Base-by-base conservation (phyloP, 2,888 invertebrate species). In the Teleiodes luculella region DNA sequence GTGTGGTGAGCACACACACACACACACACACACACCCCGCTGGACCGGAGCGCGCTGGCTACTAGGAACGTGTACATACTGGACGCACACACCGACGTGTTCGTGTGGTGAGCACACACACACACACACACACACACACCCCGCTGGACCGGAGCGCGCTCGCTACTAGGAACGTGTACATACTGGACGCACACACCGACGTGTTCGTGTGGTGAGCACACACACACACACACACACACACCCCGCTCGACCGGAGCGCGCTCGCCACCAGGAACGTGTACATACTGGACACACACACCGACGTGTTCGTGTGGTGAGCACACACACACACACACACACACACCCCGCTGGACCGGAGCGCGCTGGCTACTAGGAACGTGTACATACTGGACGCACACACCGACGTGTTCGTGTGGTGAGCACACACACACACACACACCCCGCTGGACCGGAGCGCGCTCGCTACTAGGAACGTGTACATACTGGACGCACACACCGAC, bases 281-380 rank as follows among this genome's bases (percentile, higher is more conserved):
- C 84, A 96, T 99, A 72, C 91, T 99, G 54, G 99, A 99, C 84
- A 98, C 97, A 73, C 95, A 94, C 73, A 91, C 95, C 55, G 98
- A 98, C 80, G 93, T 99, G 11, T 98, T 97, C 82, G 97, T 98
- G 2, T 98, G 98, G 98, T 95, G 78, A 66, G 99, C 90, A 99
- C 67, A 99, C 99, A 1, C 99, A 24, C 24, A 6, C 6, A 24
- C 24, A 24, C 24, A 24, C 24, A 24, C 24, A 99, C 99, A 0
- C 99, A 98, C 83, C 87, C 99, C 66, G 99, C 99, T 85, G 90
- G 99, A 68, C 99, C 99, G 2, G 99, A 99, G 90, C 90, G 89
- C 96, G 64, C 91, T 99, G 49, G 94, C 95, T 67, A 97, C 97
- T 58, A 94, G 97, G 73, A 96, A 96, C 83, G 99, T 99, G 0